Conservation (phyloP, 1,140 invertebrate species). For the Cydia fagiglandana region DNA sequence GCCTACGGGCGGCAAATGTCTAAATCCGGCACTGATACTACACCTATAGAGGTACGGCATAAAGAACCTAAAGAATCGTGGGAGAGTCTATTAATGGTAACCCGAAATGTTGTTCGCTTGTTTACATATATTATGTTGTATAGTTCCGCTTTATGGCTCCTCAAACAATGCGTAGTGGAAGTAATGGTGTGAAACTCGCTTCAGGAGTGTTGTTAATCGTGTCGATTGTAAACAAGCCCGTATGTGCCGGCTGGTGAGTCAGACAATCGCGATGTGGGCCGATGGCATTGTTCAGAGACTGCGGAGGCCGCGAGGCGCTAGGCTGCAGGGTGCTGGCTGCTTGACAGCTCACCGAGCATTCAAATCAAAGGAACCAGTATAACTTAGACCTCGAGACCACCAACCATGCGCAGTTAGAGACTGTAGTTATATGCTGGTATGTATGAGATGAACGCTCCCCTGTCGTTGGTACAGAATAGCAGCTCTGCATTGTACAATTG, state of each 20-base stretch:
- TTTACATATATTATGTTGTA: conserved; percentile 26
- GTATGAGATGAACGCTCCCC: background rate
- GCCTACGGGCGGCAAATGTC: too few relatives aligned
- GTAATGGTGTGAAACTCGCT: conserved; percentile 43
- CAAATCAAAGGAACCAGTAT: background rate
- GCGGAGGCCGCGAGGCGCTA: conserved; percentile 37
- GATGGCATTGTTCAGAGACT: conserved; percentile 53
- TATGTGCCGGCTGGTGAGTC: conserved; percentile 61
- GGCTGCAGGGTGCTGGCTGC: conserved; percentile 41
- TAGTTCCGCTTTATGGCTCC: conserved; percentile 16
- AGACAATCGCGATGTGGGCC: conserved; percentile 68
- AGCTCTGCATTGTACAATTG: conserved; percentile 57
- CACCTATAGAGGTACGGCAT: background rate
- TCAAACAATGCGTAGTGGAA: conserved; percentile 18
- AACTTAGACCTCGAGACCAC: background rate
- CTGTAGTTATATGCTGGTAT: background rate
- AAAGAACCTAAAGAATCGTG: background rate
- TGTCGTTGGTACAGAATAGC: background rate
- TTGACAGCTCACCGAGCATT: background rate
- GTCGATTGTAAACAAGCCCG: conserved; percentile 73
- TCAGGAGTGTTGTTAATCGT: conserved; percentile 66
- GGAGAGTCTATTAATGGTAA: background rate
- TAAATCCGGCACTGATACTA: conserved; percentile 60
- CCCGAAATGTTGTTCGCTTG: conserved; percentile 4
- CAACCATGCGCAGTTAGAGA: background rate